These are phyloP conservation scores for Lineus longissimus DNA, from an alignment of 1,140 invertebrate genomes.

Conservation along the genomic window DNA sequence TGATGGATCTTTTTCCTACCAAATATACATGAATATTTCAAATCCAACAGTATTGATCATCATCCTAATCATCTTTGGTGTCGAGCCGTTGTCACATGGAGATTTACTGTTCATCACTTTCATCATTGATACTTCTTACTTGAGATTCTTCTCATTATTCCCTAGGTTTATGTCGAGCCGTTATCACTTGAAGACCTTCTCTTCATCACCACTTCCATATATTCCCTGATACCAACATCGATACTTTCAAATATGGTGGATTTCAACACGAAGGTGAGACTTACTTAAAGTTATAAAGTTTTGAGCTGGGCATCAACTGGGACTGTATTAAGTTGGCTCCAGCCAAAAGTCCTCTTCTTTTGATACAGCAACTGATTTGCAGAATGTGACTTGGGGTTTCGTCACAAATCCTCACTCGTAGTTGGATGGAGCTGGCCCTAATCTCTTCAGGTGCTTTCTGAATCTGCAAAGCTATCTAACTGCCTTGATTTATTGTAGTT, in stretches of 20 bases:
- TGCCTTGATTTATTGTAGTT: background rate
- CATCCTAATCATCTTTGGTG: background rate
- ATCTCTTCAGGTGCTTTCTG: background rate
- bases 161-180: constrained; percentile 76
- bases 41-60: background rate
- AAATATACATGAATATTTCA: background rate
- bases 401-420: no score
- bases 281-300: background rate
- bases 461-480: background rate
- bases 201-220: constrained; percentile 57
- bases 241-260: constrained; percentile 70
- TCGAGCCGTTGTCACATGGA: background rate
- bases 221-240: constrained; percentile 49
- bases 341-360: no score
- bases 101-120: no score
- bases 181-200: constrained; percentile 73
- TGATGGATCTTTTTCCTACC: no score
- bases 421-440: no score
- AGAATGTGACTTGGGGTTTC: no score
- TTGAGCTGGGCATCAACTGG: no score
- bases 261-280: constrained; percentile 67
- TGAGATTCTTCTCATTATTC: constrained; percentile 5
- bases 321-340: no score
- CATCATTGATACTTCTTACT: no score
- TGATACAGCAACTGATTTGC: no score